These are phyloP conservation scores for Drosophila kepulauana DNA, from an alignment of 1,140 invertebrate species.

Conservation along the genomic window DNA sequence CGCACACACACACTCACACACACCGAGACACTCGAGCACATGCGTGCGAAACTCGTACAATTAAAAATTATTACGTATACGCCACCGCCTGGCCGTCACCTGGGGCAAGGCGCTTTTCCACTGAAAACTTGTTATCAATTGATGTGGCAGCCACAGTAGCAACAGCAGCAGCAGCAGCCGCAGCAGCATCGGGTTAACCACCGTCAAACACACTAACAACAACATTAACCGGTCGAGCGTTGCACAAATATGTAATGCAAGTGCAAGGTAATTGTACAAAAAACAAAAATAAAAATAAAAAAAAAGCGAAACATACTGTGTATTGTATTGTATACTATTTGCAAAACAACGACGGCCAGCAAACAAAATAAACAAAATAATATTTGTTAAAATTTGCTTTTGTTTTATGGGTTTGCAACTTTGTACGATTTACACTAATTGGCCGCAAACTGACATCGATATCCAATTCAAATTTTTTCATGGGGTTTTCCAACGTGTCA, in stretches of 20 bases:
- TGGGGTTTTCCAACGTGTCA: conserved; percentile 5
- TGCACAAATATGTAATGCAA: conserved; percentile 57
- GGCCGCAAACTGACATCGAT: conserved; percentile 40
- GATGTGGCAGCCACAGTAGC: conserved; percentile 9
- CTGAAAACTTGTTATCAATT: conserved; percentile 63
- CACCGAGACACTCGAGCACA: conserved; percentile 24
- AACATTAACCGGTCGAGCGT: conserved; percentile 53
- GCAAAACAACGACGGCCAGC: conserved; percentile 8
- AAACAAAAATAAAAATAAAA: conserved; percentile 1
- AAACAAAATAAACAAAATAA: conserved; percentile 22
- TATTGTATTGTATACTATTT: conserved; percentile 7
- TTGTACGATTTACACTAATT: conserved; percentile 32
- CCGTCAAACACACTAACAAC: conserved; percentile 42
- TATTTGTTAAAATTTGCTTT: conserved; percentile 3
- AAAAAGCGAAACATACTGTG: background rate
- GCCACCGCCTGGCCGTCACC: conserved; percentile 43
- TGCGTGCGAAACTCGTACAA: conserved; percentile 73
- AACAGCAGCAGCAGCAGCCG: background rate
- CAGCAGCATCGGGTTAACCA: conserved; percentile 64
- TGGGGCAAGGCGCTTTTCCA: conserved; percentile 52
- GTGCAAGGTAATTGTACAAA: conserved; percentile 74
- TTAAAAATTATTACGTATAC: conserved; percentile 82
- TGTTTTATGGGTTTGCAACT: conserved; percentile 23
- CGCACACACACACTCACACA: conserved; percentile 42
- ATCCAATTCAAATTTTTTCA: conserved; percentile 13